These are phyloP conservation scores for Drosophila neonasuta DNA, from an alignment of 2,888 invertebrate species.

Conservation along the genomic window DNA sequence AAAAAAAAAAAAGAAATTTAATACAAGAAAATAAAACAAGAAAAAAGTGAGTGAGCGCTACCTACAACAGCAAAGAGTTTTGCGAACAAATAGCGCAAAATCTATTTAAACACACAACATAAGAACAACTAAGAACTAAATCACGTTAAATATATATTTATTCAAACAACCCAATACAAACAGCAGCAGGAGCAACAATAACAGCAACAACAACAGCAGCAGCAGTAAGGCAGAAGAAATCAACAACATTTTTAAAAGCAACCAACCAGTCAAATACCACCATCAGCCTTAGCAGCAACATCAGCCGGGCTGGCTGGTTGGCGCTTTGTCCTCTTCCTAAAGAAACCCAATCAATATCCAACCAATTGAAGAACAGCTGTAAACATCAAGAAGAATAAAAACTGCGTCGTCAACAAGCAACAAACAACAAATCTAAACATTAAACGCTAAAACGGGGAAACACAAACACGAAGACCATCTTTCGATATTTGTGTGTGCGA, in stretches of 20 bases:
- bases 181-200: slow-evolving; percentile 47
- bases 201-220: slow-evolving; percentile 38
- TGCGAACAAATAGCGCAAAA: slow-evolving; percentile 60
- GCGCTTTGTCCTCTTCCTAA: slow-evolving; percentile 27
- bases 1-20: slow-evolving; percentile 22
- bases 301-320: slow-evolving; percentile 29
- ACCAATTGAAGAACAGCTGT: slow-evolving; percentile 39
- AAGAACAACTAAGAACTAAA: slow-evolving; percentile 47
- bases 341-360: slow-evolving; percentile 10
- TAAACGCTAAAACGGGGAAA: slow-evolving; percentile 56
- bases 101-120: slow-evolving; percentile 40
- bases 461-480: slow-evolving; percentile 47
- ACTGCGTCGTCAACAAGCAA: slow-evolving; percentile 75
- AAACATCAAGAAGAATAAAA: slow-evolving; percentile 45
- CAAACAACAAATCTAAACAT: slow-evolving; percentile 58
- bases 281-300: slow-evolving; percentile 19
- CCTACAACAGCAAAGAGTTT: slow-evolving; percentile 50
- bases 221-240: slow-evolving; percentile 35
- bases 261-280: slow-evolving; percentile 20
- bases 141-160: slow-evolving; percentile 71
- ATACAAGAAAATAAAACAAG: slow-evolving; percentile 59
- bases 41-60: slow-evolving; percentile 70
- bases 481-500: slow-evolving; percentile 52
- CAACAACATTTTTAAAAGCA: slow-evolving; percentile 34
- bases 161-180: slow-evolving; percentile 61